phyloP scores from a whole-genome alignment of 1,140 invertebrate species.

The Drosophila burlai region DNA sequence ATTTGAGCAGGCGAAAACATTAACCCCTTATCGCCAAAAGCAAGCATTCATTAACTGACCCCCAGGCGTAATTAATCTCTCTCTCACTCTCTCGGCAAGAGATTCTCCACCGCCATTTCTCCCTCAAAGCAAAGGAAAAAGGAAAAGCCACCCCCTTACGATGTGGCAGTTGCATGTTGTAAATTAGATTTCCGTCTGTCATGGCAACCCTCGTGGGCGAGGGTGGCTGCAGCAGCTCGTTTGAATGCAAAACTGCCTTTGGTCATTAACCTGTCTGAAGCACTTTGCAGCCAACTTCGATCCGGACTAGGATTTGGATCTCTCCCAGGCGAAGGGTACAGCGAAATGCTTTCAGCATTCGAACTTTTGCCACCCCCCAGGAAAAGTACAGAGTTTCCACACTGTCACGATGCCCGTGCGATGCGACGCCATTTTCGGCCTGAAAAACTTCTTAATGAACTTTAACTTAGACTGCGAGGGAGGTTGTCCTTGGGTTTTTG shows the following conservation, averaged over 20 bases:
- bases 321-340: conserved; percentile 37
- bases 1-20: conserved; percentile 67
- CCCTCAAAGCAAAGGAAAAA: neutral
- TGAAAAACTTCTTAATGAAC: conserved; percentile 77
- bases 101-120: conserved; percentile 1
- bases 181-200: conserved; percentile 81
- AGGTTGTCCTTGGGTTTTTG: neutral
- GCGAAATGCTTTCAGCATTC: conserved; percentile 70
- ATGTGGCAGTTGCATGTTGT: conserved; percentile 73
- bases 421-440: conserved; percentile 56
- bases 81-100: conserved; percentile 38
- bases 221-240: conserved; percentile 60
- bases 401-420: conserved; percentile 59
- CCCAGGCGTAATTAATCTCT: conserved; percentile 75
- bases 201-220: conserved; percentile 66
- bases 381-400: conserved; percentile 57
- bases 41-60: conserved; percentile 74
- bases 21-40: conserved; percentile 72
- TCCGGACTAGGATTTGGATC: conserved; percentile 9
- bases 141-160: conserved; percentile 39
- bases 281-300: conserved; percentile 68
- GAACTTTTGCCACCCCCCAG: conserved; percentile 60
- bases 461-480: conserved; percentile 45
- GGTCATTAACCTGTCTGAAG: conserved; percentile 80
- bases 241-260: conserved; percentile 80